phyloP scores from a whole-genome alignment of 30 jellyfish, hydroid and myxozoan genomes.

The Nemopilema nomurai region DNA sequence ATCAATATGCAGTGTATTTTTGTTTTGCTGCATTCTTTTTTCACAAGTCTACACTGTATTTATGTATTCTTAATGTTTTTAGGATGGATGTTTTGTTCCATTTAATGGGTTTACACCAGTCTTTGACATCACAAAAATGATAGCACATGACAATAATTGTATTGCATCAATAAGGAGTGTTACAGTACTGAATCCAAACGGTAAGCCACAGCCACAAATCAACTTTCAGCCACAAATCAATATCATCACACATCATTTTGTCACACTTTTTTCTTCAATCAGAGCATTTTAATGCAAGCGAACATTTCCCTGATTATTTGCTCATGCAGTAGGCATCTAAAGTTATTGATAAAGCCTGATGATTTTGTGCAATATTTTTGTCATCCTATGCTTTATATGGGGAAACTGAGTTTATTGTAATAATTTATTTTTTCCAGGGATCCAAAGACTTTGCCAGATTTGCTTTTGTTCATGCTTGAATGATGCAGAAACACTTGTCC shows the following conservation, averaged over 20 bases:
- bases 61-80: background rate
- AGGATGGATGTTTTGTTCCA: conserved; percentile 22
- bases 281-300: background rate
- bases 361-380: background rate
- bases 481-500: background rate
- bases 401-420: background rate
- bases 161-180: conserved; percentile 14
- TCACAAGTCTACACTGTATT: background rate
- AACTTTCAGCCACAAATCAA: background rate
- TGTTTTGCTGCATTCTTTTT: conserved; percentile 3
- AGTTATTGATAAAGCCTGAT: background rate
- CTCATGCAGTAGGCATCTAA: background rate
- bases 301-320: background rate
- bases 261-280: background rate
- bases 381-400: background rate
- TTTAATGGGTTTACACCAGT: conserved; percentile 7
- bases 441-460: background rate
- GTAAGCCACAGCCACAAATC: conserved; percentile 4
- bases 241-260: background rate
- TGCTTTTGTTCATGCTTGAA: background rate
- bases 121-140: conserved; percentile 20
- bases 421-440: background rate
- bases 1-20: conserved; percentile 3
- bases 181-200: conserved; percentile 13
- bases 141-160: conserved; percentile 6